A percentile compares a stretch with the other conserved stretches of the same genome.
Conservation (phyloP, 2,797 vertebrate species). For the Erithacus rubecula region DNA sequence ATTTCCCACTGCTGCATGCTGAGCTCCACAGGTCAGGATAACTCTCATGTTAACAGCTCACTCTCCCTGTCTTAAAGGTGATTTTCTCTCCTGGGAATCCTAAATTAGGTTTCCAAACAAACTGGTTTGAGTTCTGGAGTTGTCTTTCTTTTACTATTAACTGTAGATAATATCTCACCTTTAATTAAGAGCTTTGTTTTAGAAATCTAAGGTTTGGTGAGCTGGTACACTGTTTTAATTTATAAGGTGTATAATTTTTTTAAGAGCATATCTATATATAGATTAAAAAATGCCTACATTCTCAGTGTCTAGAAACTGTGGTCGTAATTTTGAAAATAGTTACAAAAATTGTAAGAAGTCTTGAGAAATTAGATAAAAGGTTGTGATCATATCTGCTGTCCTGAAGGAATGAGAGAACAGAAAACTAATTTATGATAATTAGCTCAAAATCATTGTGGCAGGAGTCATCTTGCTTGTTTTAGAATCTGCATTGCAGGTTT, state of each 20-base stretch:
- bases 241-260: neutral
- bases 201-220: neutral
- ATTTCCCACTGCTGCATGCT: neutral
- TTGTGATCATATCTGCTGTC: neutral
- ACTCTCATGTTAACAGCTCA: neutral
- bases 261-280: accelerated
- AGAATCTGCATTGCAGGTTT: neutral
- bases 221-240: neutral
- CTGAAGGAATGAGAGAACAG: neutral
- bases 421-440: neutral
- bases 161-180: neutral
- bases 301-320: neutral
- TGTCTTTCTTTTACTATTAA: neutral
- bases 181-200: neutral
- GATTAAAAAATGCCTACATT: neutral
- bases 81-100: neutral
- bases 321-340: neutral
- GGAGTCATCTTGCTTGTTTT: neutral
- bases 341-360: neutral
- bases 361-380: neutral
- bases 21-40: neutral
- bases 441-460: neutral
- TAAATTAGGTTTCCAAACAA: neutral
- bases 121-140: neutral
- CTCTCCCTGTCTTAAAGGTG: neutral